A percentile compares a stretch with the other conserved stretches of the same genome.
Evolutionary conservation across 2,113 vertebrate species (phyloP).

Genomic region (Hassar affinis): DNA sequence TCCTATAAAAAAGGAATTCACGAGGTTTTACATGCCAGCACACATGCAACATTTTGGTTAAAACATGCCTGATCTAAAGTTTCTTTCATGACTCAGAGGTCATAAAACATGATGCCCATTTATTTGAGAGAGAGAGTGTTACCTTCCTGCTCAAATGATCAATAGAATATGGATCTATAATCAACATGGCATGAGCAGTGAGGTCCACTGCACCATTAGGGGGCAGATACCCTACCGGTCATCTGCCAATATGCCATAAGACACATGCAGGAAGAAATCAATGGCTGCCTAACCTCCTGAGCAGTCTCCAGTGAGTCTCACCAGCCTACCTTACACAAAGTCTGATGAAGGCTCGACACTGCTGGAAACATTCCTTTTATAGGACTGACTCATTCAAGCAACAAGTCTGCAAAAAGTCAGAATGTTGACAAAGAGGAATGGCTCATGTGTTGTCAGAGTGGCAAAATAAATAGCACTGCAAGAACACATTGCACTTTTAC

Average conservation of each 20-base stretch:
- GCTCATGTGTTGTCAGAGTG: not conserved
- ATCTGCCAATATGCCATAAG: slow-evolving; percentile 45
- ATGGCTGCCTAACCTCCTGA: slow-evolving; percentile 39
- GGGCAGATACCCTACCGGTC: slow-evolving; percentile 41
- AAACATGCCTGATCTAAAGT: not conserved
- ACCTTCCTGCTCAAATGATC: slow-evolving; percentile 30
- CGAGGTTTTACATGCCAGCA: not conserved
- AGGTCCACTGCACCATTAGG: slow-evolving; percentile 25
- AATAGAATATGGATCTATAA: slow-evolving; percentile 44
- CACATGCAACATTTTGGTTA: not conserved
- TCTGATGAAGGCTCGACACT: slow-evolving; percentile 12
- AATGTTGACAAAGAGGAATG: not conserved
- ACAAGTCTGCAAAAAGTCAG: slow-evolving; percentile 21
- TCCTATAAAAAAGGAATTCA: not conserved
- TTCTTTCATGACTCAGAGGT: slow-evolving; percentile 17
- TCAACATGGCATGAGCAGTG: slow-evolving; percentile 42
- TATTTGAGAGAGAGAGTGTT: slow-evolving; percentile 30
- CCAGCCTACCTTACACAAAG: slow-evolving; percentile 17
- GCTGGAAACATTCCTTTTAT: slow-evolving; percentile 21
- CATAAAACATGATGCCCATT: slow-evolving; percentile 9
- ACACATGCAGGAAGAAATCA: slow-evolving; percentile 47
- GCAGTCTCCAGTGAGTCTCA: slow-evolving; percentile 24
- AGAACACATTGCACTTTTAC: not conserved
- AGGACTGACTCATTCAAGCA: slow-evolving; percentile 9
- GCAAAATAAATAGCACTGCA: slow-evolving; percentile 15